Evolutionary conservation across 2,888 invertebrate species (phyloP).

Genomic region (Melanotus villosus): DNA sequence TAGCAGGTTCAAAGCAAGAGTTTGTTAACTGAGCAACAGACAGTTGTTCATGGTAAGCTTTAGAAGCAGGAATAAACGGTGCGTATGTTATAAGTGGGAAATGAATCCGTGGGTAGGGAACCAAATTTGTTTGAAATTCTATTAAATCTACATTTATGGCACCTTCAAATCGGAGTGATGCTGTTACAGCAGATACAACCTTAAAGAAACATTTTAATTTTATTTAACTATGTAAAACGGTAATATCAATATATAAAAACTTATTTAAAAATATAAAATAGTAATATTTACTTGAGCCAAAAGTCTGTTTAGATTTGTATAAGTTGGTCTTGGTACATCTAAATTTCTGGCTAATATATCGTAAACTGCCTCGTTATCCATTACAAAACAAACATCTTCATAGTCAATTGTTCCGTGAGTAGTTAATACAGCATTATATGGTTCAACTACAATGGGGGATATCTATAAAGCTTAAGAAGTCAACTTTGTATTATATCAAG

Average conservation of each 20-base stretch:
- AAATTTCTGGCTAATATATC: constrained; percentile 83
- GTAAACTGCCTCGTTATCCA: constrained; percentile 84
- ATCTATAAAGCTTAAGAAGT: constrained; percentile 67
- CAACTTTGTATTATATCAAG: neutral
- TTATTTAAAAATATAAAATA: too few relatives aligned
- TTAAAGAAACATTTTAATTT: too few relatives aligned
- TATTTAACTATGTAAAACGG: too few relatives aligned
- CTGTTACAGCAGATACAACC: constrained; percentile 80
- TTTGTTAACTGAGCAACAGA: constrained; percentile 81
- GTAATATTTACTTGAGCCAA: constrained; percentile 75
- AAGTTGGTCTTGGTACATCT: constrained; percentile 84
- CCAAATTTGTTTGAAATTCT: constrained; percentile 86
- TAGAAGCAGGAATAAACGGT: constrained; percentile 76
- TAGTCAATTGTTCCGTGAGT: constrained; percentile 79
- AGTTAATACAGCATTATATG: constrained; percentile 81
- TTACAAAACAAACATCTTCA: constrained; percentile 80
- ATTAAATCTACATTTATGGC: constrained; percentile 77
- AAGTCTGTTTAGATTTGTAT: constrained; percentile 88
- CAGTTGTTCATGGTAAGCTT: constrained; percentile 76
- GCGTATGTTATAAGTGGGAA: constrained; percentile 86
- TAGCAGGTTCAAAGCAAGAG: constrained; percentile 86
- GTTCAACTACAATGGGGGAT: constrained; percentile 83
- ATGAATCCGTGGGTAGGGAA: constrained; percentile 91
- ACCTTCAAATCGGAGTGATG: constrained; percentile 80
- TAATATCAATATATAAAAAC: too few relatives aligned